phyloP scores from a whole-genome alignment of 1,140 invertebrate species.

The Nixonia krombeini region DNA sequence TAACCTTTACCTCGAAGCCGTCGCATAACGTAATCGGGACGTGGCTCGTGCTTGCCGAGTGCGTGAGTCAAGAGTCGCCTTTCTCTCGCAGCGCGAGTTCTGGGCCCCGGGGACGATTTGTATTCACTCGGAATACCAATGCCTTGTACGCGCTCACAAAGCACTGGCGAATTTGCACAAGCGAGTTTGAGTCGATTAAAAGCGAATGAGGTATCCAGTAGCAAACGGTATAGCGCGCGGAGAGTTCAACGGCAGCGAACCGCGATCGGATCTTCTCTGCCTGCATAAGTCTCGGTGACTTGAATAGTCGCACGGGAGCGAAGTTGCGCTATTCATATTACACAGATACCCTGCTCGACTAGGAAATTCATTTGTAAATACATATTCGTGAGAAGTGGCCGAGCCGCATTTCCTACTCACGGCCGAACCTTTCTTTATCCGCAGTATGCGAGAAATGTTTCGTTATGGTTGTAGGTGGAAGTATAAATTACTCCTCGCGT shows the following conservation, averaged over 20 bases:
- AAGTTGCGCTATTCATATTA: too few relatives aligned
- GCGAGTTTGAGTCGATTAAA: slow-evolving; percentile 13
- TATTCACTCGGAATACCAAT: slow-evolving; percentile 40
- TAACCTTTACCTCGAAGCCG: too few relatives aligned
- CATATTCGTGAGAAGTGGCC: too few relatives aligned
- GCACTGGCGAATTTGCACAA: slow-evolving; percentile 17
- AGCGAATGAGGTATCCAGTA: slow-evolving; percentile 7
- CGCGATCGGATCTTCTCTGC: slow-evolving; percentile 10
- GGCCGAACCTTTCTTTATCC: too few relatives aligned
- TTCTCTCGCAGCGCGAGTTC: slow-evolving; percentile 40
- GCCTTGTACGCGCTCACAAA: slow-evolving; percentile 23
- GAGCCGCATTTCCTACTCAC: too few relatives aligned
- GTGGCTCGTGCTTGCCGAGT: slow-evolving; percentile 30
- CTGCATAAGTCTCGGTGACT: slow-evolving; percentile 27
- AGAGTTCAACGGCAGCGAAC: slow-evolving; percentile 30
- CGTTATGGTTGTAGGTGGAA: too few relatives aligned
- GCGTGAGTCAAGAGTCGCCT: slow-evolving; percentile 37
- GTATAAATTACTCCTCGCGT: too few relatives aligned
- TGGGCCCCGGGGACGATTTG: slow-evolving; percentile 40
- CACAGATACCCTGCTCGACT: too few relatives aligned
- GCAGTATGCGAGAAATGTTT: too few relatives aligned
- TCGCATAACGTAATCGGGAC: too few relatives aligned
- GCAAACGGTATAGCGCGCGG: slow-evolving; percentile 10
- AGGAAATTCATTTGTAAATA: too few relatives aligned
- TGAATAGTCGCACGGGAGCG: slow-evolving; percentile 24